Evolutionary conservation across 2,113 vertebrate species (phyloP), one percentile per base, ranked within the genome.

Genomic region (Oryzias melastigma): DNA sequence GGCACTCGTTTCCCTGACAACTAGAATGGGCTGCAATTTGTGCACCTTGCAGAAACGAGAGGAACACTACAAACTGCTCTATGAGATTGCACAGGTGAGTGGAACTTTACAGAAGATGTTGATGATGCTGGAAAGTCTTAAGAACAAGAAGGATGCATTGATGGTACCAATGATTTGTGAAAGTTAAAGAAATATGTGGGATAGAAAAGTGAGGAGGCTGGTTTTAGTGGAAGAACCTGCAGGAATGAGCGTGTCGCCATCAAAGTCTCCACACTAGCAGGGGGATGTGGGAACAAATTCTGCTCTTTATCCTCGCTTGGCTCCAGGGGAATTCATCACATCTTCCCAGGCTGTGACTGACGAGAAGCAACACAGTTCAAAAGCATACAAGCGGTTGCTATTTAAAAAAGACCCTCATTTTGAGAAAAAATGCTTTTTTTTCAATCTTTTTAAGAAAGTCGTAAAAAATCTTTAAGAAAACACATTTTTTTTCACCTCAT

Each of bases 1-100:
- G 82, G 80, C 71, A 56, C 70, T 65, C 75, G 88, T 87, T 85
- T 85, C 89, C 83, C 88, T 89, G 90, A 92, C 90, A 89, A 90
- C 90, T 94, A 95, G 92, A 90, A 98, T 98, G 96, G 96, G 96
- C 93, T 98, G 96, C 93, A 98, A 95, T 94, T 92, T 98, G 90
- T 98, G 96, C 92, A 94, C 95, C 91, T 94, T 98, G 89, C 96
- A 95, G 93, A 97, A 97, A 91, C 94, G 95, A 93, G 96, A 98
- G 88, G 96, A 98, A 80, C 95, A 96, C 92, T 98, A 98, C 92
- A 96, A 95, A 95, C 94, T 98, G 92, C 95, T 98, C 47, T 98
- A 98, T 83, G 96, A 98, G 95, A 95, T 98, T 84, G 95, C 95
- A 84, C 96, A 98, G 95, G 96, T 98, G 90, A 96, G 96, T 68